These are phyloP conservation scores for Naja naja DNA, from an alignment of 2,113 vertebrate species.

Conservation along the genomic window DNA sequence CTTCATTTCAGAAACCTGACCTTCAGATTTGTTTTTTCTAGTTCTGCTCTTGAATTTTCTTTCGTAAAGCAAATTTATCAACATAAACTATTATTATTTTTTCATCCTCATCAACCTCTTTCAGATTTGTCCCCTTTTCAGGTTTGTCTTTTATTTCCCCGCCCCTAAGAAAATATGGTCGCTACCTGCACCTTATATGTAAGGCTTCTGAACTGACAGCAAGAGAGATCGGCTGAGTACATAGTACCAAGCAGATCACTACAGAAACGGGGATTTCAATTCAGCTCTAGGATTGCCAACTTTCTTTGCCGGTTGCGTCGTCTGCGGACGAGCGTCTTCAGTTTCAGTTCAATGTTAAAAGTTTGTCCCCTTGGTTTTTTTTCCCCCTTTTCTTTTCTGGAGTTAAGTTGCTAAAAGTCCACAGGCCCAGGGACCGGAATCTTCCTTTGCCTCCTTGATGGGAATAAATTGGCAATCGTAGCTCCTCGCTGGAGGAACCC, in stretches of 20 bases:
- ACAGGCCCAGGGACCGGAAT: not conserved
- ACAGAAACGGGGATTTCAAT: not conserved
- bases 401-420: not conserved
- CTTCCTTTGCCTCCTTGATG: not conserved
- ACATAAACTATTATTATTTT: not conserved
- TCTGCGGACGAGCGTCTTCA: not conserved
- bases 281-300: not conserved
- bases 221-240: not conserved
- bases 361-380: not conserved
- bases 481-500: not conserved
- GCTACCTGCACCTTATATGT: not conserved
- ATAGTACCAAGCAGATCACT: not conserved
- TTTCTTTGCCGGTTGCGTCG: not conserved
- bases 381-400: not conserved
- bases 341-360: not conserved
- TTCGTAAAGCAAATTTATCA: not conserved
- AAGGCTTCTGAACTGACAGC: not conserved
- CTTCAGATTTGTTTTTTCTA: not conserved
- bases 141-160: not conserved
- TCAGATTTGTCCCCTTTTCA: not conserved
- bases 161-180: not conserved
- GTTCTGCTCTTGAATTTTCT: not conserved
- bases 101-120: not conserved
- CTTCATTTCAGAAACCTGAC: not conserved
- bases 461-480: not conserved